Conservation (phyloP, 1,140 invertebrate genomes). For the Augochlora pura region DNA sequence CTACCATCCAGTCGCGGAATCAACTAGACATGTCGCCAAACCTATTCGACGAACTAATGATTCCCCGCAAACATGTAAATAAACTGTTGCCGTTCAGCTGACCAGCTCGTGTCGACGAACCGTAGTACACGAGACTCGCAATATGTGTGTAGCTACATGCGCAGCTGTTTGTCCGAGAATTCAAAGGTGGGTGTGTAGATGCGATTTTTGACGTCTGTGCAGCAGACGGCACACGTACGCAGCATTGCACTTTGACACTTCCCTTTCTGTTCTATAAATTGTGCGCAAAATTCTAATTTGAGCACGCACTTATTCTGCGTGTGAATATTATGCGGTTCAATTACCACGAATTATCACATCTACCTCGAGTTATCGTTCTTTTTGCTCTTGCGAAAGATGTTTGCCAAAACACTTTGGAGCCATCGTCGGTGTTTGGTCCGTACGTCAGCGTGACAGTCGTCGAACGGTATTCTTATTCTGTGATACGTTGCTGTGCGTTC, state of each 20-base stretch:
- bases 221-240: conserved; percentile 24
- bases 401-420: no score
- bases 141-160: conserved; percentile 68
- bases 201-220: not conserved
- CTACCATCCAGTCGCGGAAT: conserved; percentile 41
- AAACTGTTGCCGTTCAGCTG: conserved; percentile 69
- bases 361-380: no score
- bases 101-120: conserved; percentile 61
- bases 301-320: no score
- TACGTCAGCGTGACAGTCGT: conserved; percentile 19
- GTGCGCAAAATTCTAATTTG: not conserved
- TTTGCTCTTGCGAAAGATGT: no score
- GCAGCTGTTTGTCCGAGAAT: conserved; percentile 55
- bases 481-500: not conserved
- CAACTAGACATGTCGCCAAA: conserved; percentile 68
- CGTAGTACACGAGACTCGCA: conserved; percentile 53
- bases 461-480: not conserved
- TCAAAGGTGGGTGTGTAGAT: conserved; percentile 68
- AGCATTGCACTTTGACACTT: conserved; percentile 21
- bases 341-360: no score
- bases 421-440: not conserved
- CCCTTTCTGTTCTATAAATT: not conserved
- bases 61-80: conserved; percentile 71
- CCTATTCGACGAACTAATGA: conserved; percentile 59
- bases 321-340: no score